Evolutionary conservation across 2,797 vertebrate genomes (phyloP), one percentile per base, ranked within the genome.

Genomic region (Epinephelus awoara): DNA sequence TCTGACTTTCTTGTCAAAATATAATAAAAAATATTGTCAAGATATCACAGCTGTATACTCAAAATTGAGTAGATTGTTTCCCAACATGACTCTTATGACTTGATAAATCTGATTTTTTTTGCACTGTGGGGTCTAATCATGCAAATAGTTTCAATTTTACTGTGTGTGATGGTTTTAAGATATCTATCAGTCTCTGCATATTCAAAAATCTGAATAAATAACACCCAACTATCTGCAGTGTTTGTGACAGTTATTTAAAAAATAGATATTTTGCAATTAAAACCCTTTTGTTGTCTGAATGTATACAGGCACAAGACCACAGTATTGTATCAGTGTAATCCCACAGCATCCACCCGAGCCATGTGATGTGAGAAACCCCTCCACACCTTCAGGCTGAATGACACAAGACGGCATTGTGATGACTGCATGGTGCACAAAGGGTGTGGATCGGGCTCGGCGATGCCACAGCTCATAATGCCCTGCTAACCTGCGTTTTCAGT

Each of bases 401-500:
- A 82, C 86, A 74, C 61, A 4, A 27, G 50, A 15, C 4, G 0
- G 21, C 56, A 79, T 63, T 6, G 62, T 38, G 34, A 23, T 85
- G 84, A 88, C 86, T 55, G 78, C 21, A 0, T 23, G 74, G 46
- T 3, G 78, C 67, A 65, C 57, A 18, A 7, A 72, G 84, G 77
- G 71, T 69, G 81, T 9, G 47, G 50, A 58, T 1, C 23, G n/a
- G 71, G 44, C 65, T 67, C 27, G 0, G 46, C 15, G n/a, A 68
- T 44, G 82, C 75, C 61, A 23, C 8, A 2, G 78, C 47, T 68
- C 55, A 49, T 57, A 63, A 57, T 34, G 70, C 78, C 84, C 85
- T 1, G 12, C 67, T 83, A 85, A 91, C 84, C 71, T 79, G 72
- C 2, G 68, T 83, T 83, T 90, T 93, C 90, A 87, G 51, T 44